Evolutionary conservation across 2,113 vertebrate species (phyloP), one percentile per base, ranked within the genome.

Genomic region (Mola mola): DNA sequence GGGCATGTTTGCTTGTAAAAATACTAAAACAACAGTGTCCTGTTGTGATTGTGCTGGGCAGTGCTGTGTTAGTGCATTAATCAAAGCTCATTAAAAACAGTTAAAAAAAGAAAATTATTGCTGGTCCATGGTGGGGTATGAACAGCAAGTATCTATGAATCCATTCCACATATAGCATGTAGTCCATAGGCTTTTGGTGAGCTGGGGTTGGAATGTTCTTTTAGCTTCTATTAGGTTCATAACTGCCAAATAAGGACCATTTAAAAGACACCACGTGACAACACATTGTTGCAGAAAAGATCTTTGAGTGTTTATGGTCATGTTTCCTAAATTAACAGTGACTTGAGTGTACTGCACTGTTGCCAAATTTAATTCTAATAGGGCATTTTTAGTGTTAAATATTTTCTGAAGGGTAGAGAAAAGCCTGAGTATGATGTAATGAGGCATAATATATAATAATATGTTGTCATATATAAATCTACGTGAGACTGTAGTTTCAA

Each of bases 401-500:
- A 12, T 62, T 22, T 49, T 66, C 16, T 31, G 24, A 4, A 40
- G n/a, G 11, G 31, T 6, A 44, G 25, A 34, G 26, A 36, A 49
- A 37, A 37, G 51, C 3, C 20, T 26, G 26, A 16, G 11, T 16
- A 29, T 16, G 11, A 60, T 21, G 9, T 17, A 33, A 57, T 43
- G 28, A 59, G 16, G 58, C 24, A 42, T 42, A 20, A 58, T 58
- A 57, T 19, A 60, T 6, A 50, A 19, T 48, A 4, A 31, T 6
- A 36, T 52, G 36, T 48, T 31, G 37, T 55, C 29, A 16, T 28
- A 21, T 34, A 40, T 46, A 40, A 62, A n/a, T n/a, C n/a, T n/a
- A n/a, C n/a, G n/a, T n/a, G n/a, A n/a, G n/a, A 42, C 44, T 51
- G 20, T 19, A 28, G 40, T 50, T 21, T 67, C 66, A 72, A 61